Evolutionary conservation across 1,140 invertebrate species (phyloP), one percentile per base, ranked within the genome.

Genomic region (Apis florea): DNA sequence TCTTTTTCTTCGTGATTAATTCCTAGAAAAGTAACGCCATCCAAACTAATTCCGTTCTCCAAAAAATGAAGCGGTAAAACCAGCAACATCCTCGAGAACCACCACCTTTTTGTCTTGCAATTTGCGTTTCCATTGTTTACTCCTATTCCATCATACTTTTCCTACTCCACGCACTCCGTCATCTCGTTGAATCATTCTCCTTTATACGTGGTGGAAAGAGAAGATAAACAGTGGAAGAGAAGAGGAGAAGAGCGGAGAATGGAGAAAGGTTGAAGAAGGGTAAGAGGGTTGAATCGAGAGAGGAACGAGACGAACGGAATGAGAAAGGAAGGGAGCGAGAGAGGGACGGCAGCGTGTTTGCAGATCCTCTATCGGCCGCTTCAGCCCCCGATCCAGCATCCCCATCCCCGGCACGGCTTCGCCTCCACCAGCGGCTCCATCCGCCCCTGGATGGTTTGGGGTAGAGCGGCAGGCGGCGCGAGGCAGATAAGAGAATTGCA

Each of bases 401-500:
- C 85, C 83, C 74, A 83, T 86, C 79, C 86, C 83, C 76, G 73
- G 76, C 31, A 40, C 63, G 68, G 84, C 81, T 75, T 83, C 90
- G 90, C 88, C 92, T 88, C 90, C 90, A 85, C 90, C 90, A 89
- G 88, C 91, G 88, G 87, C 89, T 88, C 90, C 88, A 87, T 88
- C 83, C 88, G 87, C 89, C 89, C 87, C 87, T 86, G 86, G 85
- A 88, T 90, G 90, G 91, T 90, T 92, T 90, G 90, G 91, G 89
- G 87, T 89, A 87, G 87, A 88, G 87, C 85, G 87, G 87, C 87
- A 88, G 87, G 90, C 90, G 89, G 91, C 89, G 92, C 91, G 87
- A 92, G 91, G 94, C 93, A 96, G 96, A 96, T 96, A 96, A 96
- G 96, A 96, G 96, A 96, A 96, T 96, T 96, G 96, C 95, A 96